Evolutionary conservation across 2,888 invertebrate genomes (phyloP).

Genomic region (Physocephala rufipes): DNA sequence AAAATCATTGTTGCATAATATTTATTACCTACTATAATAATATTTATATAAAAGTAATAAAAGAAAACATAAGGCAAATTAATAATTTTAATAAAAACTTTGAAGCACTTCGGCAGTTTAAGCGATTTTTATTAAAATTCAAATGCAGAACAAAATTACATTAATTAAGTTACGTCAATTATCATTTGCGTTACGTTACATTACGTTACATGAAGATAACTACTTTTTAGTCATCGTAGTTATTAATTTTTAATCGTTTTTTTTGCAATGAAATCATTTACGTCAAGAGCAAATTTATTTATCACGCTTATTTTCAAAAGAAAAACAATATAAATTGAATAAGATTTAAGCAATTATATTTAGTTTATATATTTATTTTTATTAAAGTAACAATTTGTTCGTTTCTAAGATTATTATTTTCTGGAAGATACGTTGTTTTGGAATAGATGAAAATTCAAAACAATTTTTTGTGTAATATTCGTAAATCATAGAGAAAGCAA

Average conservation of each 20-base stretch:
- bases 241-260: background rate
- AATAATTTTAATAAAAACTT: constrained; percentile 22
- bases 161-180: background rate
- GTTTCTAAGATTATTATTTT: too few species aligned
- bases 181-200: background rate
- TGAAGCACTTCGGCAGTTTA: constrained; percentile 6
- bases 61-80: constrained; percentile 31
- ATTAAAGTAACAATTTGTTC: too few species aligned
- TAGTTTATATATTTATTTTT: background rate
- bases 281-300: too few species aligned
- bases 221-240: background rate
- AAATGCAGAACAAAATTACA: constrained; percentile 1
- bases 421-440: background rate
- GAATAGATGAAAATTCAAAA: constrained; percentile 9
- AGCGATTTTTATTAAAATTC: background rate
- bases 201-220: background rate
- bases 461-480: too few species aligned
- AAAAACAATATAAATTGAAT: background rate
- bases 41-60: constrained; percentile 4
- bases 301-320: too few species aligned
- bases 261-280: background rate
- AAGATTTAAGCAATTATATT: background rate
- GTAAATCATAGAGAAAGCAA: too few species aligned
- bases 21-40: constrained; percentile 20
- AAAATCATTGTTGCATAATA: constrained; percentile 15